Evolutionary conservation across 2,888 invertebrate genomes (phyloP), one percentile per base, ranked within the genome.

Genomic region (Drosophila silvestris): DNA sequence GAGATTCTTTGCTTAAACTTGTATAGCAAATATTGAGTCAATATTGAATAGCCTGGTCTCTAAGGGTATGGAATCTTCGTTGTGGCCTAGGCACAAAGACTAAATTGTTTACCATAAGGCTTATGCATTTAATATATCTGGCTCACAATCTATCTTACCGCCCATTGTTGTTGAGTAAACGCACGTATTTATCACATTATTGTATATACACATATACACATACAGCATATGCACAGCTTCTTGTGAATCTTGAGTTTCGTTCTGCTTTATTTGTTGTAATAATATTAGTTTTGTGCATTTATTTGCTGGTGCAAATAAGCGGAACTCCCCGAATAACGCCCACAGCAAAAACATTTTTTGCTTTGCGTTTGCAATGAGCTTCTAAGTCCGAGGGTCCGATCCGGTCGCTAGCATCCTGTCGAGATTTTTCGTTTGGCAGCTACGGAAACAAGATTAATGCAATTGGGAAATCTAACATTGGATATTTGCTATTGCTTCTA

Each of bases 201-300:
- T 39, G 37, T n/a, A 37, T 44, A 28, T 47, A 57, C 22, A 54
- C 16, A 51, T 53, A 39, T 28, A 39, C 44, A 62, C 47, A 54
- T 7, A 44, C 47, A 53, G 32, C 30, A 50, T 33, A 60, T 37
- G 37, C 39, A 62, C 44, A 62, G 54, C 22, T 54, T 59, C 30
- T 30, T 66, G 53, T 52, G 68, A 65, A 39, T 57, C 60, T 65
- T 52, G 59, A 62, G 81, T 74, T 76, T 81, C 59, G 71, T 63
- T 74, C 63, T 32, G 30, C 64, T 73, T 63, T 86, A 71, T 83
- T 87, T 90, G 76, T 78, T 71, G 72, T 83, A 79, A 85, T 82
- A 90, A 87, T 90, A 83, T 85, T 85, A 81, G 86, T 74, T 74
- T 82, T 85, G 74, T 77, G 88, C 74, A 83, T 83, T 84, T 79